Evolutionary conservation across 2,888 invertebrate genomes (phyloP), one percentile per base, ranked within the genome.

Genomic region (Clivina fossor): DNA sequence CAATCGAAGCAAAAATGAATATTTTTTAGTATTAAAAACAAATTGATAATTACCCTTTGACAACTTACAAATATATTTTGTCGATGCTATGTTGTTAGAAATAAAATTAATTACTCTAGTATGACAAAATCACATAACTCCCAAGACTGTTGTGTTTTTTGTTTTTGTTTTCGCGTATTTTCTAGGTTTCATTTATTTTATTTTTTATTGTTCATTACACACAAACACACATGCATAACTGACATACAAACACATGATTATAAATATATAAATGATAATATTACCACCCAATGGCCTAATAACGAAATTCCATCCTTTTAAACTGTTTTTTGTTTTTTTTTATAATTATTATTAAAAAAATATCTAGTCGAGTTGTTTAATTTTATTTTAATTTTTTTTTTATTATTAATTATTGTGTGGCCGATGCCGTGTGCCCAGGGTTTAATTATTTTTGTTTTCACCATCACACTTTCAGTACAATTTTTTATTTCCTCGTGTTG

Each of bases 241-340:
- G 9, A 30, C 30, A 30, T 5, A 37, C 16, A 37, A 15, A 37
- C 16, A 16, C 16, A 26, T 7, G n/a, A n/a, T n/a, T n/a, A n/a
- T n/a, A n/a, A n/a, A n/a, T n/a, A n/a, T n/a, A n/a, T n/a, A n/a
- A n/a, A n/a, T n/a, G n/a, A n/a, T n/a, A n/a, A 4, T 9, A 53
- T 56, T 57, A 64, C 64, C 64, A 64, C 68, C 66, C 66, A 68
- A 74, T 72, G 74, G 74, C 74, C 74, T 74, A 73, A 71, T 44
- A 26, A 35, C 22, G 69, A 70, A 69, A 73, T 73, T 73, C 74
- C 74, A 73, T 73, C 74, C 74, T 73, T 61, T 68, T 64, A 16
- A 43, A n/a, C n/a, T n/a, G n/a, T 53, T 44, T 35, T 53, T 44
- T 53, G 53, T 44, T n/a, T 28, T 18, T 28, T 43, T 43, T 51